phyloP scores from a whole-genome alignment of 2,797 vertebrate species.

The Melanotaenia maccullochi region DNA sequence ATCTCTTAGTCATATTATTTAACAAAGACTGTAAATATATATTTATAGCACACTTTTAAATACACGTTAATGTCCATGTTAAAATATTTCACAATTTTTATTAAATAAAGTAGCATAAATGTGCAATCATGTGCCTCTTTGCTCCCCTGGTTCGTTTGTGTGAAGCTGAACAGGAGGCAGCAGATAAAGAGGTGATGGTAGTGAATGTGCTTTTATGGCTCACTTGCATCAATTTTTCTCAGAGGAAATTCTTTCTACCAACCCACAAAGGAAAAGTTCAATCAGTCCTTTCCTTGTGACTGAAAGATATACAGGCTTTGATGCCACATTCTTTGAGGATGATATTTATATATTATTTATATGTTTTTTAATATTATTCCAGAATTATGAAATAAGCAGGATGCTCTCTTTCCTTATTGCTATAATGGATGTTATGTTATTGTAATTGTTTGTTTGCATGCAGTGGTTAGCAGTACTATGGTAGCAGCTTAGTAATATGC shows the following conservation, averaged over 20 bases:
- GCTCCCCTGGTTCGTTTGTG: slow-evolving; percentile 37
- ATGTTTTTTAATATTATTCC: slow-evolving; percentile 34
- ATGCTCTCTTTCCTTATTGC: slow-evolving; percentile 26
- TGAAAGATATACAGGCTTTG: slow-evolving; percentile 69
- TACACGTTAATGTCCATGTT: background rate
- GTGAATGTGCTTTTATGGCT: slow-evolving; percentile 56
- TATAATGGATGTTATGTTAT: too few relatives aligned
- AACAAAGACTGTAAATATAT: slow-evolving; percentile 10
- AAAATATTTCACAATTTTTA: slow-evolving; percentile 40
- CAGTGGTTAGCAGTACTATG: background rate
- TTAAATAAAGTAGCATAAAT: slow-evolving; percentile 30
- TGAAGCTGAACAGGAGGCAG: slow-evolving; percentile 54
- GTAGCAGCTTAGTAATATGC: too few relatives aligned
- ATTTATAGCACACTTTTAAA: slow-evolving; percentile 16
- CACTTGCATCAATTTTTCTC: slow-evolving; percentile 50
- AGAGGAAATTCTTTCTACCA: slow-evolving; percentile 63
- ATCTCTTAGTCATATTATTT: slow-evolving; percentile 1
- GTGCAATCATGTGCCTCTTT: slow-evolving; percentile 33
- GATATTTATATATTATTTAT: slow-evolving; percentile 62
- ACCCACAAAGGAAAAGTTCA: slow-evolving; percentile 72
- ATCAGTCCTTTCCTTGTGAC: slow-evolving; percentile 69
- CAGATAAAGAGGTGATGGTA: slow-evolving; percentile 50
- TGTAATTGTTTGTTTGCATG: background rate
- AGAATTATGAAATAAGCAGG: slow-evolving; percentile 58
- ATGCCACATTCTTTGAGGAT: slow-evolving; percentile 68